phyloP scores from a whole-genome alignment of 2,797 vertebrate species.

The Sarcoramphus papa region DNA sequence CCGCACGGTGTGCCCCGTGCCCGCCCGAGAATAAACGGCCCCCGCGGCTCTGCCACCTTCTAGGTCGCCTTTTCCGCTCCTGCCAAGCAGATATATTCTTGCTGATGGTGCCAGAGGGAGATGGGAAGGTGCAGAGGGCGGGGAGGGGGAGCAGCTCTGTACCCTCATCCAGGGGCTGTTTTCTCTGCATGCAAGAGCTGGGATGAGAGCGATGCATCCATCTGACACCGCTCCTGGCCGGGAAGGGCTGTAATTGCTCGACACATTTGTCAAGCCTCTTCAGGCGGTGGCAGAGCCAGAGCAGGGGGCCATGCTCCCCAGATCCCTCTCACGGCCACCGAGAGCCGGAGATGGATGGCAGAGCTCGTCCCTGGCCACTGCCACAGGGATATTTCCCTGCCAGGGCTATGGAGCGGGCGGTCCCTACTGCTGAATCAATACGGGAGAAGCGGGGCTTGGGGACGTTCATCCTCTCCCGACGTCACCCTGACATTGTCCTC shows the following conservation, averaged over 20 bases:
- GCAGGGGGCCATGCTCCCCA: neutral
- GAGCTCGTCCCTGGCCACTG: neutral
- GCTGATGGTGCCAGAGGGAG: neutral
- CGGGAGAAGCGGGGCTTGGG: neutral
- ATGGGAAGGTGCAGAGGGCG: neutral
- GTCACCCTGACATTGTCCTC: accelerated
- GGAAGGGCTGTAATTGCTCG: neutral
- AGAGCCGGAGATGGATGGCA: neutral
- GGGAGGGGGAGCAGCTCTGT: neutral
- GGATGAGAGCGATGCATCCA: neutral
- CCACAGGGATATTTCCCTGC: neutral
- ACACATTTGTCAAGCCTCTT: neutral
- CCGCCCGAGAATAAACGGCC: neutral
- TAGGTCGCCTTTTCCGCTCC: neutral
- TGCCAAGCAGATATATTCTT: neutral
- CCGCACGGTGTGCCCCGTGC: neutral
- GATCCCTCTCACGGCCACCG: accelerated
- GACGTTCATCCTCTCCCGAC: neutral
- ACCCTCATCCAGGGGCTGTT: neutral
- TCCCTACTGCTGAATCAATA: neutral
- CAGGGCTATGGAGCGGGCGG: accelerated
- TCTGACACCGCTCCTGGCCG: neutral
- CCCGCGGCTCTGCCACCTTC: neutral
- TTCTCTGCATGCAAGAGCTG: neutral
- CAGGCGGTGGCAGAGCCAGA: neutral